Evolutionary conservation across 2,797 vertebrate genomes (phyloP).

Genomic region (Gymnoscopelus braueri): DNA sequence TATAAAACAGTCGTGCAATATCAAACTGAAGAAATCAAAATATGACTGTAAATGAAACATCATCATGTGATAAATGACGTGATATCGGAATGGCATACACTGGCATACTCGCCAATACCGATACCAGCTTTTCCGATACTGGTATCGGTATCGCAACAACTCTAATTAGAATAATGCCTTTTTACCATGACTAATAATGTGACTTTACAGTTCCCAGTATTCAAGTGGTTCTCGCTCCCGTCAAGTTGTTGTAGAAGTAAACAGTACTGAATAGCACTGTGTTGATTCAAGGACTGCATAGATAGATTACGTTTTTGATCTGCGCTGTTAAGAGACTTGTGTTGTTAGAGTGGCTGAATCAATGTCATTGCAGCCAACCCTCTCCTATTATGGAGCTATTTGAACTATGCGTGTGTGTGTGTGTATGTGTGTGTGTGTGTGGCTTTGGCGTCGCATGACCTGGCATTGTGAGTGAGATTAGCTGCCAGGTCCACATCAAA

Average conservation of each 20-base stretch:
- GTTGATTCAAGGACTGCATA: background rate
- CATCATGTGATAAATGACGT: no score
- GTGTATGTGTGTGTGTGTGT: conserved; percentile 7
- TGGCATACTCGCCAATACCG: no score
- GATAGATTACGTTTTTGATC: background rate
- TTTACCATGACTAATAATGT: conserved; percentile 7
- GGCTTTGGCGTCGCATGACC: conserved; percentile 48
- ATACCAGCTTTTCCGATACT: no score
- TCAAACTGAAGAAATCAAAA: no score
- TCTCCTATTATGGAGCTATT: background rate
- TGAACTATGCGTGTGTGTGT: conserved; percentile 5
- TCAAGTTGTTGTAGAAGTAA: background rate
- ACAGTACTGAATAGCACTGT: background rate
- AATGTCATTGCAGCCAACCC: background rate
- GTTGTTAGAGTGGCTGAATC: background rate
- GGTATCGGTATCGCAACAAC: no score
- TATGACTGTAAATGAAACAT: no score
- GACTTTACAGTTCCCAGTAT: background rate
- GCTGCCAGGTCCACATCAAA: conserved; percentile 54
- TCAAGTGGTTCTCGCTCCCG: background rate
- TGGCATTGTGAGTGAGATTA: conserved; percentile 72
- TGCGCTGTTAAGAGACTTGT: background rate
- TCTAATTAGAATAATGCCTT: background rate
- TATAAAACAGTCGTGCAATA: no score
- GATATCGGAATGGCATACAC: no score